Base-by-base conservation (phyloP, 1,140 invertebrate species). In the Chionoecetes opilio region DNA sequence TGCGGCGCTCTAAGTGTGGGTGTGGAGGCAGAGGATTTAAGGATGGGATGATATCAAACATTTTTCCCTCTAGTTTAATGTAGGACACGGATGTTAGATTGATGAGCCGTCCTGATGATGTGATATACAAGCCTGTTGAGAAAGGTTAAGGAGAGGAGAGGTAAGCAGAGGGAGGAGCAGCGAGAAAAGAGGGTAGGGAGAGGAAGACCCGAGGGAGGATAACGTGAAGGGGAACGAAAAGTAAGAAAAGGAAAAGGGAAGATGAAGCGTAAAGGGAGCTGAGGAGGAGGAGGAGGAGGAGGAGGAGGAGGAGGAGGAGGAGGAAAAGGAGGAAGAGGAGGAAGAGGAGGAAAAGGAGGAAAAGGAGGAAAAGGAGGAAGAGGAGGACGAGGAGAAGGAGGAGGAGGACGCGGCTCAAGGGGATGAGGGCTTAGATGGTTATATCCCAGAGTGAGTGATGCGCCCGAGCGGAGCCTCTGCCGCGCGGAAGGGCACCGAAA, bases 91-190 rank as follows among this genome's bases (percentile, higher is more conserved):
- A 75, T 34, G 46, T 75, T 75, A 91, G 89, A 91, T 91, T 91
- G 89, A 91, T 91, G 89, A 91, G 89, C 89, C 53, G 89, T 91
- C 89, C 89, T 75, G 46, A 91, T 91, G 89, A 91, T 75, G 89
- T 91, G 89, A 91, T 75, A 91, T 91, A 91, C 89, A 91, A 91
- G 89, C 89, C 41, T 31, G 53, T 35, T 14, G 86, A 35, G n/a
- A 84, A 35, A 38, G 86, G 34, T 26, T 14, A 38, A 84, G 84
- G 32, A 26, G 82, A 75, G 89, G 89, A 34, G 89, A 91, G 75
- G 29, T 34, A 32, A 35, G 37, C n/a, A 14, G 26, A 9, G 0
- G 89, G 9, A 8, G 53, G 41, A 63, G 88, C 29, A 38, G 75
- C 6, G 32, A 32, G 41, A 17, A 29, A 75, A 21, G 41, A 41